These are phyloP conservation scores for Bovichtus variegatus DNA, from an alignment of 2,797 vertebrate genomes.

Conservation along the genomic window DNA sequence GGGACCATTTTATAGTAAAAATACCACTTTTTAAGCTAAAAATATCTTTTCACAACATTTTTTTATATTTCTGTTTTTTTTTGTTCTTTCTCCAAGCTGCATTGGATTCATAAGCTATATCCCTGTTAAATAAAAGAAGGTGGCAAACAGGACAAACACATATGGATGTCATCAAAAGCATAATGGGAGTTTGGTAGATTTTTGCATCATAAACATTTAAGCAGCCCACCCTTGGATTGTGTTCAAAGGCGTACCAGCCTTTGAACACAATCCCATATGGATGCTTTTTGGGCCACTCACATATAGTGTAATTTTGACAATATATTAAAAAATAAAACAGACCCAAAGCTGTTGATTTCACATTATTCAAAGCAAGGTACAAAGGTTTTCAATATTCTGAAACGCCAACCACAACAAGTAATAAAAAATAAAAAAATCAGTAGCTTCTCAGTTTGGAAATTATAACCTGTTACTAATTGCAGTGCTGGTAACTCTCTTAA, in stretches of 20 bases:
- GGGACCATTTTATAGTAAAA: background rate
- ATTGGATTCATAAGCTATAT: background rate
- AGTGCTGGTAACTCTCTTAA: background rate
- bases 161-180: background rate
- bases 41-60: background rate
- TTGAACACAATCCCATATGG: background rate
- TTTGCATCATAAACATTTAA: background rate
- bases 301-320: background rate
- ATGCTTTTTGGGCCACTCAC: background rate
- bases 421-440: no score
- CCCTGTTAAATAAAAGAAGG: background rate
- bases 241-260: background rate
- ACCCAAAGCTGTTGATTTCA: background rate
- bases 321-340: no score
- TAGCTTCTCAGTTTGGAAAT: background rate
- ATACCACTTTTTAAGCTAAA: no score
- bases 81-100: background rate
- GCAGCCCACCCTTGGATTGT: background rate
- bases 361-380: background rate
- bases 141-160: background rate
- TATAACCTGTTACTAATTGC: background rate
- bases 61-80: background rate
- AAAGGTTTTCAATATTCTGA: background rate
- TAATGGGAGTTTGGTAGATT: background rate
- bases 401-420: background rate